Conservation (phyloP, 2,888 invertebrate genomes). For the Leistus spinibarbis region DNA sequence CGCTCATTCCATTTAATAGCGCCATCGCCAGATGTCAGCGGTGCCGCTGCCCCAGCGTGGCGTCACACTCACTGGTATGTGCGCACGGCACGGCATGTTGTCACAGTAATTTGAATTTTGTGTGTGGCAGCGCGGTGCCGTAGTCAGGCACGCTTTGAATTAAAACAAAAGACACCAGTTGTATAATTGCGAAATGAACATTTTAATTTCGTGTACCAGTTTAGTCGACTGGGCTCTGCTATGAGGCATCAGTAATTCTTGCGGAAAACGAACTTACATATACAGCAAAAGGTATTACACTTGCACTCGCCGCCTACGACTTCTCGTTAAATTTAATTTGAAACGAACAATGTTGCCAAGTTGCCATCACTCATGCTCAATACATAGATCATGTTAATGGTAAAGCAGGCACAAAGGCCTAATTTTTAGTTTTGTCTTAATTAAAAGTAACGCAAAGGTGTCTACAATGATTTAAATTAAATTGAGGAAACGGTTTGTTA, state of each 20-base stretch:
- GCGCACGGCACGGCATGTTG: not conserved
- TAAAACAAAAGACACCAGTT: constrained; percentile 33
- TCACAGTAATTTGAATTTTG: not conserved
- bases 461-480: no score
- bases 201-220: constrained; percentile 19
- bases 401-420: no score
- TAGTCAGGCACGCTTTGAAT: constrained; percentile 1
- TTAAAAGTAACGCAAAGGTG: no score
- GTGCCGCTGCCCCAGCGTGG: not conserved
- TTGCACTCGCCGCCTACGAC: not conserved
- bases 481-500: no score
- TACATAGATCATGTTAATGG: not conserved
- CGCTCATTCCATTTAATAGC: not conserved
- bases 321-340: not conserved
- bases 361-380: not conserved
- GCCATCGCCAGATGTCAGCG: not conserved
- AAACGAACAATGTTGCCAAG: not conserved
- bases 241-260: not conserved
- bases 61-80: not conserved
- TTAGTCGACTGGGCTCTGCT: not conserved
- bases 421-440: no score
- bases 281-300: not conserved
- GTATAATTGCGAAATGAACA: constrained; percentile 34
- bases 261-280: not conserved
- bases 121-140: not conserved